Evolutionary conservation across 2,113 vertebrate genomes (phyloP), one percentile per base, ranked within the genome.

Genomic region (Dendropsophus ebraccatus): DNA sequence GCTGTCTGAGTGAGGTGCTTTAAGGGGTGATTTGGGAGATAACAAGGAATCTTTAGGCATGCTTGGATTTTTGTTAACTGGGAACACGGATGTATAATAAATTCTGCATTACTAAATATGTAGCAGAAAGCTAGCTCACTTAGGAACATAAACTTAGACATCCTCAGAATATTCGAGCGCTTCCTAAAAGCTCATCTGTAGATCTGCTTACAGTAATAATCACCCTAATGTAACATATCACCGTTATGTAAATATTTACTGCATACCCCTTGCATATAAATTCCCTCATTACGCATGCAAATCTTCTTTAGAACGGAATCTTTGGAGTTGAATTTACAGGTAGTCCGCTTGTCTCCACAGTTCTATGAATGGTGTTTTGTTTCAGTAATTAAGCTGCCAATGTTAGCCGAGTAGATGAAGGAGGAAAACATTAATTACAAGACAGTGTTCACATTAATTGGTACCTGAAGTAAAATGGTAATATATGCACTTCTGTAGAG

Each of bases 371-470:
- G 65, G 41, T 1, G 45, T 72, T 58, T 83, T 70, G 35, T 70
- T 41, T 70, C 11, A 37, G 69, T 73, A 83, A 83, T 83, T 83
- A 83, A 52, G 69, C 67, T 54, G 28, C 69, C 67, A 54, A 35
- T 72, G 30, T 83, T 73, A 83, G 69, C 50, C 13, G 70, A 45
- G 35, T 3, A 84, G 69, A 73, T 75, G 69, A 69, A 82, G 41
- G 82, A 84, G 52, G 70, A 84, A 73, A 84, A 75, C 82, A 56
- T 84, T 60, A 84, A 84, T 84, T 84, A 75, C 32, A 35, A 60
- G 32, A 11, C 52, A 47, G 52, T 75, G 82, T 60, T 74, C 23
- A 30, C 11, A 84, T 84, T 84, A 74, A 84, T 84, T 84, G 67
- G 32, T 37, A 70, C 35, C 67, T 37, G 52, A 56, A 84, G 70